phyloP scores from a whole-genome alignment of 2,113 vertebrate species.

The Otis tarda region DNA sequence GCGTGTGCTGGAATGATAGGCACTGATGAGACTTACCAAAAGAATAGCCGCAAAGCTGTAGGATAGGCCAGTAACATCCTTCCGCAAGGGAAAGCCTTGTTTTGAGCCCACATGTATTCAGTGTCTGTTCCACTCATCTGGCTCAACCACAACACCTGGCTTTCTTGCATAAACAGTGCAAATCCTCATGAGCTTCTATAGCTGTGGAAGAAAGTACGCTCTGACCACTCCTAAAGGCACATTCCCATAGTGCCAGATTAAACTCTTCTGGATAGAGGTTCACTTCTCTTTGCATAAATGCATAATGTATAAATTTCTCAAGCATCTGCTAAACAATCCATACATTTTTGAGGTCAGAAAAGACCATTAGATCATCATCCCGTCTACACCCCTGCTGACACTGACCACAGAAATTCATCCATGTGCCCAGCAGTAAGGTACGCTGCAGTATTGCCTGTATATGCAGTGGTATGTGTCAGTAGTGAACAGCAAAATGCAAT shows the following conservation, averaged over 20 bases:
- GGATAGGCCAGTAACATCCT: neutral
- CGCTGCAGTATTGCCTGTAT: neutral
- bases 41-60: neutral
- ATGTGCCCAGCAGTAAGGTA: neutral
- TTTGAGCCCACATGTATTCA: neutral
- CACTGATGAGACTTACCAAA: neutral
- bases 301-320: neutral
- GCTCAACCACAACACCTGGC: neutral
- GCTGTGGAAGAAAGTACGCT: neutral
- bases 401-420: neutral
- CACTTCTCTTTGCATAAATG: neutral
- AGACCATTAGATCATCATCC: neutral
- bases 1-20: neutral
- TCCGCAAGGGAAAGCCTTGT: neutral
- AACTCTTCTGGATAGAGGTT: neutral
- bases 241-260: neutral
- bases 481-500: neutral
- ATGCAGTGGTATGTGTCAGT: neutral
- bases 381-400: neutral
- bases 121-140: neutral
- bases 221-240: neutral
- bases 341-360: neutral
- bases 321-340: neutral
- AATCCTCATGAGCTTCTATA: neutral
- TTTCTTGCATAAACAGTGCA: neutral